A percentile compares a stretch with the other conserved stretches of the same genome.
These are phyloP conservation scores for Siniperca scherzeri DNA, from an alignment of 2,797 vertebrate species.

Conservation along the genomic window DNA sequence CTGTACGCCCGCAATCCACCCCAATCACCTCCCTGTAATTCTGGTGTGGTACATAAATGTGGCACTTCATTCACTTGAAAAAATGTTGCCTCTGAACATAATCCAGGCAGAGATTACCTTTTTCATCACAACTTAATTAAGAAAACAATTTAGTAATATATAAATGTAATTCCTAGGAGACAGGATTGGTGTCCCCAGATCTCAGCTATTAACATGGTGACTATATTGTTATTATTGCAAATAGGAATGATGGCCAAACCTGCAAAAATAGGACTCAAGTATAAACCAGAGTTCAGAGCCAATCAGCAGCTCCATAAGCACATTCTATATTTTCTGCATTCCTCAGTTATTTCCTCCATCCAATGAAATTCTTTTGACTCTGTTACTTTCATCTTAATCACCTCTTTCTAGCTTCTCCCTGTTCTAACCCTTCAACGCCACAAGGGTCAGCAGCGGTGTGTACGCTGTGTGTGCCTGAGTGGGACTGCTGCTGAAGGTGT, in stretches of 20 bases:
- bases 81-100: neutral
- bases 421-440: constrained; percentile 57
- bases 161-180: neutral
- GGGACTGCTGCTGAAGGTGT: constrained; percentile 59
- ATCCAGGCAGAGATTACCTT: too few relatives aligned
- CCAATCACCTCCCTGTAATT: neutral
- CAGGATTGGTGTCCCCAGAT: neutral
- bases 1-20: too few relatives aligned
- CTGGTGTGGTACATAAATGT: neutral
- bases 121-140: neutral
- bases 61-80: neutral
- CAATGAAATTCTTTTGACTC: constrained; percentile 47
- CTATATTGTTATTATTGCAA: neutral
- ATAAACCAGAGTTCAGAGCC: neutral
- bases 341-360: constrained; percentile 43
- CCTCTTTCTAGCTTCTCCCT: constrained; percentile 50
- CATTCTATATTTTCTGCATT: constrained; percentile 44
- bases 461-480: constrained; percentile 31
- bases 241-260: constrained; percentile 5
- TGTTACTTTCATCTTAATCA: constrained; percentile 66
- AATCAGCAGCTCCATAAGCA: constrained; percentile 33
- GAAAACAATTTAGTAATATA: neutral
- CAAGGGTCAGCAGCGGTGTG: constrained; percentile 65
- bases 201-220: neutral
- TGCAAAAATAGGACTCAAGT: constrained; percentile 12